Conservation (phyloP, 2,888 invertebrate species). For the Dicyrtoma fusca region DNA sequence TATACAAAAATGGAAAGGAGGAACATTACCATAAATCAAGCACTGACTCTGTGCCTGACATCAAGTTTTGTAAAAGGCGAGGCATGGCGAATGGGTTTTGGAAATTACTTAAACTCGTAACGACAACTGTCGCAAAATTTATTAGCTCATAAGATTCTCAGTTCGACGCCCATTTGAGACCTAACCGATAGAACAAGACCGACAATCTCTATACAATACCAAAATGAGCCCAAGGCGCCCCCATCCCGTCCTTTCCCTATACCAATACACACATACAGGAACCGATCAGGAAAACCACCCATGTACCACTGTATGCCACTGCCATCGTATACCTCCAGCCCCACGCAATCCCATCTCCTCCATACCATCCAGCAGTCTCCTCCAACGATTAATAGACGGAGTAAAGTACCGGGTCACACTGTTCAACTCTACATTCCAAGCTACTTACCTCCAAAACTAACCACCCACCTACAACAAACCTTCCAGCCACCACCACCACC, state of each 20-base stretch:
- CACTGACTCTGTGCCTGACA: slow-evolving; percentile 56
- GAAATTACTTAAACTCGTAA: slow-evolving; percentile 58
- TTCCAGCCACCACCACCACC: not conserved
- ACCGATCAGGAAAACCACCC: too few relatives aligned
- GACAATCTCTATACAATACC: slow-evolving; percentile 51
- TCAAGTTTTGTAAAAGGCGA: slow-evolving; percentile 54
- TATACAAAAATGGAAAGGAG: slow-evolving; percentile 57
- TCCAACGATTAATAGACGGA: not conserved
- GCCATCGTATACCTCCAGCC: not conserved
- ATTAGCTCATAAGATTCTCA: slow-evolving; percentile 58
- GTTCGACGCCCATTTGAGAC: slow-evolving; percentile 57
- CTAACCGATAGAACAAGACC: slow-evolving; percentile 49
- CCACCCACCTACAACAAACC: not conserved
- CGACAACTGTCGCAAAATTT: slow-evolving; percentile 58
- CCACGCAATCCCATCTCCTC: slow-evolving; percentile 6
- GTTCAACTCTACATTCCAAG: too few relatives aligned
- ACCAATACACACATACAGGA: not conserved
- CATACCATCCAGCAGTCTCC: not conserved
- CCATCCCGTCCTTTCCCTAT: slow-evolving; percentile 4
- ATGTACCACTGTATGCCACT: too few relatives aligned
- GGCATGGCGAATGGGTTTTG: slow-evolving; percentile 56
- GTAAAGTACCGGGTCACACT: too few relatives aligned
- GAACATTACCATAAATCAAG: slow-evolving; percentile 57
- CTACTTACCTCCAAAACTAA: too few relatives aligned
- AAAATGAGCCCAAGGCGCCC: slow-evolving; percentile 37